phyloP scores from a whole-genome alignment of 2,113 vertebrate species.

The Calonectris borealis region DNA sequence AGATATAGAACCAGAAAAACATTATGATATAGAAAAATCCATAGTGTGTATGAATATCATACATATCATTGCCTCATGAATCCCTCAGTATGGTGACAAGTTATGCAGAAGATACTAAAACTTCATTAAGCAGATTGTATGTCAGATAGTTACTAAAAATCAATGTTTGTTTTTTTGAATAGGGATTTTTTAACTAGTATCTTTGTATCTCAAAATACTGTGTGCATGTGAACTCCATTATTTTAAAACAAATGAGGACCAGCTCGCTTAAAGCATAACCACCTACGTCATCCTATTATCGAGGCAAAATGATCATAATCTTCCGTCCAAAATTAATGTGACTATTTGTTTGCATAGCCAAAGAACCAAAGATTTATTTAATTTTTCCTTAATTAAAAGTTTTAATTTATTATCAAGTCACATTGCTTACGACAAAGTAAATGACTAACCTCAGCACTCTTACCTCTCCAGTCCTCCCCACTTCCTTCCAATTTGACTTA shows the following conservation, averaged over 20 bases:
- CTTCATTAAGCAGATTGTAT: background rate
- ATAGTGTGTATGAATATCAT: background rate
- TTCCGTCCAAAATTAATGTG: background rate
- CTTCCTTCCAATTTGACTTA: background rate
- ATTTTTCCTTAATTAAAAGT: background rate
- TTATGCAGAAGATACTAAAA: background rate
- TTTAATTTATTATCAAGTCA: background rate
- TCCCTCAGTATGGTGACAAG: background rate
- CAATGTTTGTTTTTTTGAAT: rapidly evolving
- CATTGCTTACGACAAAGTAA: background rate
- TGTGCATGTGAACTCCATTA: background rate
- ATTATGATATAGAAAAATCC: background rate
- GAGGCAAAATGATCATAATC: background rate
- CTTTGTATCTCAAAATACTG: background rate
- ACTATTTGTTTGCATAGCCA: background rate
- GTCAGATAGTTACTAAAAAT: background rate
- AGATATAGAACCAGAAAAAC: background rate
- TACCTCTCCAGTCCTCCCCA: background rate
- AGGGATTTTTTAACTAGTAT: background rate
- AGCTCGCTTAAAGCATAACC: background rate
- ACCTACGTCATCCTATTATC: background rate
- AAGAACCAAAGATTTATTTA: background rate
- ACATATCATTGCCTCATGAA: background rate
- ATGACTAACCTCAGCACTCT: background rate
- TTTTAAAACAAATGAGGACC: background rate